Conservation (phyloP, 2,888 invertebrate genomes). For the Galerucella pusilla region DNA sequence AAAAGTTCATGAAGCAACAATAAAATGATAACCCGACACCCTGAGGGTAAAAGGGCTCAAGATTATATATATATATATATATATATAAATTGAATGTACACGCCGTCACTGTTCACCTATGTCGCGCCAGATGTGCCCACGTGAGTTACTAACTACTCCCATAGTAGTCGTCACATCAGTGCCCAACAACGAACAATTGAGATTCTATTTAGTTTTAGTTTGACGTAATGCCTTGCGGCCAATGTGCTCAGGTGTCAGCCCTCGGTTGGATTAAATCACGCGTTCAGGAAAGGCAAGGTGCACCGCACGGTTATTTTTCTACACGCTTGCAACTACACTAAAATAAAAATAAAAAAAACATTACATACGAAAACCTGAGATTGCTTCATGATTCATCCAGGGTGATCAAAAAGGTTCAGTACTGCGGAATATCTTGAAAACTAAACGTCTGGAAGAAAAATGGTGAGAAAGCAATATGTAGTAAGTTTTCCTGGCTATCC, state of each 20-base stretch:
- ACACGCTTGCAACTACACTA: slow-evolving; percentile 12
- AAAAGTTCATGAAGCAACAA: too few relatives aligned
- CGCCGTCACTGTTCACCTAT: slow-evolving; percentile 31
- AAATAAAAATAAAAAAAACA: background rate
- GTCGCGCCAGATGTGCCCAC: slow-evolving; percentile 64
- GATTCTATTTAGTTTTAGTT: slow-evolving; percentile 63
- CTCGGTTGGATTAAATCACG: slow-evolving; percentile 66
- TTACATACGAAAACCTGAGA: too few relatives aligned
- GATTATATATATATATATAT: too few relatives aligned
- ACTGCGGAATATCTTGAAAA: too few relatives aligned
- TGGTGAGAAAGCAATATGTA: too few relatives aligned
- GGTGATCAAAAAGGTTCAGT: too few relatives aligned
- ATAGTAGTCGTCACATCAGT: slow-evolving; percentile 51
- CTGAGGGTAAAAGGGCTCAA: too few relatives aligned
- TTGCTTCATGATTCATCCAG: too few relatives aligned
- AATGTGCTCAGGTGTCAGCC: slow-evolving; percentile 66
- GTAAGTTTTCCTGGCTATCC: too few relatives aligned
- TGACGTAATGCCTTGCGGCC: slow-evolving; percentile 63
- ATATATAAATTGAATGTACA: background rate
- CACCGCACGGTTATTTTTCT: slow-evolving; percentile 37
- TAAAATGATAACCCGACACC: too few relatives aligned
- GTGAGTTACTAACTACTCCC: slow-evolving; percentile 52
- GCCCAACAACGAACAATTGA: slow-evolving; percentile 56
- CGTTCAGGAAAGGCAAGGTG: slow-evolving; percentile 56
- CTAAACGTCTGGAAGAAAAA: too few relatives aligned